Percentiles rank a stretch among this genome's conserved stretches.
Evolutionary conservation across 2,888 invertebrate species (phyloP).

Genomic region (Cheilosia pagana): DNA sequence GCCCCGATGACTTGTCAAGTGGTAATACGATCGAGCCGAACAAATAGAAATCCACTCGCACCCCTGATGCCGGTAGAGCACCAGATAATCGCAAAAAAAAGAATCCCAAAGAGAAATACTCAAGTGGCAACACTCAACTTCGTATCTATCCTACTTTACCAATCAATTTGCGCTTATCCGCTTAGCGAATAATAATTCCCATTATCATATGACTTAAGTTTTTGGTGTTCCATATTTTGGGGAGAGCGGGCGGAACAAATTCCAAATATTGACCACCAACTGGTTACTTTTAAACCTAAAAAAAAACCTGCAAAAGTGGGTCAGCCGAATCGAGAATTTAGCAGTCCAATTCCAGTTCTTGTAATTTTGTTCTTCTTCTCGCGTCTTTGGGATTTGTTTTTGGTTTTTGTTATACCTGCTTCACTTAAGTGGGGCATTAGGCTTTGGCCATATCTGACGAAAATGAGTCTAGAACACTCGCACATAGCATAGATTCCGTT

Average conservation of each 20-base stretch:
- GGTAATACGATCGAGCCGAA: conserved; percentile 22
- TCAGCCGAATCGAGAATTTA: conserved; percentile 67
- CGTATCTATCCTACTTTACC: background rate
- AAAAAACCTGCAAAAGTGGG: conserved; percentile 54
- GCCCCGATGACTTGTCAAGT: conserved; percentile 55
- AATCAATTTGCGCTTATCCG: conserved; percentile 21
- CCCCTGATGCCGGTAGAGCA: conserved; percentile 29
- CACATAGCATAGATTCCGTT: conserved; percentile 27
- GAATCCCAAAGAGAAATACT: background rate
- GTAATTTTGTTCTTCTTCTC: conserved; percentile 17
- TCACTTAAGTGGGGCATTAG: conserved; percentile 35
- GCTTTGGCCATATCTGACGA: conserved; percentile 18
- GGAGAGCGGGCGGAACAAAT: too few species aligned
- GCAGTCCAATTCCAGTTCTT: conserved; percentile 53
- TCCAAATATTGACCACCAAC: background rate
- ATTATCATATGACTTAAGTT: conserved; percentile 20
- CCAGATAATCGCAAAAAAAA: background rate
- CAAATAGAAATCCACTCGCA: conserved; percentile 48
- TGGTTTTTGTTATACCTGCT: conserved; percentile 22
- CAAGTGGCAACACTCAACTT: conserved; percentile 33
- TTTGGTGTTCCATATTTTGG: conserved; percentile 37
- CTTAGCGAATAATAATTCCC: conserved; percentile 16
- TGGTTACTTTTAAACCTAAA: conserved; percentile 31
- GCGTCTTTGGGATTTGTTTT: conserved; percentile 12
- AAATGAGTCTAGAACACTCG: conserved; percentile 33